A percentile compares a stretch with the other conserved stretches of the same genome.
Evolutionary conservation across 1,140 invertebrate species (phyloP).

Genomic region (Asobara japonica): DNA sequence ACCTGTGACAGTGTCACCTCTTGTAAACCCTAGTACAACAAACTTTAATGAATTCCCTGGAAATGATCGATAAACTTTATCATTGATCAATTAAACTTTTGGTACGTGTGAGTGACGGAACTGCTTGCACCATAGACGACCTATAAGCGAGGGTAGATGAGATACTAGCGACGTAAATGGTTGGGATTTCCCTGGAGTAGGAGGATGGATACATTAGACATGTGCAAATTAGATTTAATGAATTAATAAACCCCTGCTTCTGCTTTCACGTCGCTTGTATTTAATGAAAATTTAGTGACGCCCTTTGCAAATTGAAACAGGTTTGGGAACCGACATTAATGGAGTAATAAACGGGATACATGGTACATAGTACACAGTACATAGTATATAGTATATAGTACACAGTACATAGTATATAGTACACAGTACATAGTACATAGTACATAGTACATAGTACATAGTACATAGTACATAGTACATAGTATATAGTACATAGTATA

Average conservation of each 20-base stretch:
- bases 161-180: neutral
- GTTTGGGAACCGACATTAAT: too few species aligned
- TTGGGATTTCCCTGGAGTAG: neutral
- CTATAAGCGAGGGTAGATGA: neutral
- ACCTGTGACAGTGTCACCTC: conserved; percentile 31
- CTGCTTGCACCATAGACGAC: conserved; percentile 34
- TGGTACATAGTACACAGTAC: too few species aligned
- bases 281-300: neutral
- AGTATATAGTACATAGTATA: too few species aligned
- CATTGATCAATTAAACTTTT: conserved; percentile 69
- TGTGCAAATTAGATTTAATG: neutral
- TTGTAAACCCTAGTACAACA: conserved; percentile 59
- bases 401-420: too few species aligned
- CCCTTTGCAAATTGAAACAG: too few species aligned
- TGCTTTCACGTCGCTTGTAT: too few species aligned
- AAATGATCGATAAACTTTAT: conserved; percentile 70
- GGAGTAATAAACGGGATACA: too few species aligned
- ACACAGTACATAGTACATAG: too few species aligned
- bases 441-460: too few species aligned
- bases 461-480: too few species aligned
- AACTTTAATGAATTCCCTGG: conserved; percentile 67
- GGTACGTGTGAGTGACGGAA: conserved; percentile 65
- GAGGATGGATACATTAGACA: neutral
- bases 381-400: too few species aligned
- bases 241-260: too few species aligned